Evolutionary conservation across 2,888 invertebrate species (phyloP).

Genomic region (Asteroscopus sphinx): DNA sequence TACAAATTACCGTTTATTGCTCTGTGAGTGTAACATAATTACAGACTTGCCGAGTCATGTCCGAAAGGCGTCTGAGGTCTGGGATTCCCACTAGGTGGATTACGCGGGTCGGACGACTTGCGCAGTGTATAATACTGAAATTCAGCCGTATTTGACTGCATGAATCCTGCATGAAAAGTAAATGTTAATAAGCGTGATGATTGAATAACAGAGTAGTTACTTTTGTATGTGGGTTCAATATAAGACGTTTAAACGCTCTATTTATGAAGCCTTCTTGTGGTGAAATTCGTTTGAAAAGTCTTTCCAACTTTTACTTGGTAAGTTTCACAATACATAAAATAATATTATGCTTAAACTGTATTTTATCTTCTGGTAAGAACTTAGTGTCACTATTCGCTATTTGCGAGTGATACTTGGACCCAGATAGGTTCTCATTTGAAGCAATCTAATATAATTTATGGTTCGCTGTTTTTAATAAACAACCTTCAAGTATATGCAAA

Average conservation of each 20-base stretch:
- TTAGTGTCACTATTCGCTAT: constrained; percentile 3
- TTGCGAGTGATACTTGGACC: constrained; percentile 17
- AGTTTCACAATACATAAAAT: too few relatives aligned
- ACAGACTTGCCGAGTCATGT: background rate
- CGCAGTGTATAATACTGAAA: background rate
- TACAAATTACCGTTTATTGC: background rate
- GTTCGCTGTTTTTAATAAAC: constrained; percentile 47
- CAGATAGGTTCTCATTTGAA: constrained; percentile 32
- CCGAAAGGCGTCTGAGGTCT: background rate
- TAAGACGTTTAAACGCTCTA: too few relatives aligned
- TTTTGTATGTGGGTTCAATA: too few relatives aligned
- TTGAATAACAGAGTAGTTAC: too few relatives aligned
- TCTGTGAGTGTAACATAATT: background rate
- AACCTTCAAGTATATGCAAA: constrained; percentile 47
- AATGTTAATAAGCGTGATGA: too few relatives aligned
- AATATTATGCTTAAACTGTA: too few relatives aligned
- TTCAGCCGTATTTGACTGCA: background rate
- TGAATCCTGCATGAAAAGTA: too few relatives aligned
- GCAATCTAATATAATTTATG: constrained; percentile 44
- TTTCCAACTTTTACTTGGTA: too few relatives aligned
- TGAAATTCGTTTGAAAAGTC: too few relatives aligned
- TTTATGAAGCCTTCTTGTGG: too few relatives aligned
- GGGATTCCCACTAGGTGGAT: background rate
- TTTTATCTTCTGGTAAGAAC: background rate
- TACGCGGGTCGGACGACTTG: background rate